Evolutionary conservation across 1,140 invertebrate genomes (phyloP), one percentile per base, ranked within the genome.

Genomic region (Caenorhabditis latens): DNA sequence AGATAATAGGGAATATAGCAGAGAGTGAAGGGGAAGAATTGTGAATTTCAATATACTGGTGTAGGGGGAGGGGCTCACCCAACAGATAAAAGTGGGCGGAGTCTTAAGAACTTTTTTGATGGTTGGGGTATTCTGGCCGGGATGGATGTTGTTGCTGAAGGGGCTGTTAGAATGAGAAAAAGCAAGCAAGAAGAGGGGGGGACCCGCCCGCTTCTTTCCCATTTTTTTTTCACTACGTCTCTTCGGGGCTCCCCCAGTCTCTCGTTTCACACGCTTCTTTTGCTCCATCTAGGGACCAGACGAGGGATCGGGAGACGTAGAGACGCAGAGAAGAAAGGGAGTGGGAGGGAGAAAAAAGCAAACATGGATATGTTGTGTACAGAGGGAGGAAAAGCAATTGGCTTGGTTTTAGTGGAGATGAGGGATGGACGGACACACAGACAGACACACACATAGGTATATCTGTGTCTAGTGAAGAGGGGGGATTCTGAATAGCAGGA

Each of bases 231-330:
- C 19, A 14, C 42, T 14, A 16, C 40, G 21, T 21, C 11, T 65
- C 61, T 40, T 16, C 61, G 24, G 9, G 61, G 61, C 21, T 19
- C 57, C 57, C n/a, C n/a, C 57, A 8, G 8, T n/a, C 57, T n/a
- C 57, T 58, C 61, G 14, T 63, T 63, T 63, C 61, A 63, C 61
- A 63, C 61, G 61, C 61, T 63, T 63, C 61, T 63, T 63, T 63
- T 63, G 11, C 61, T 21, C 55, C 19, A 58, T 58, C 55, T 63
- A 71, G 65, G 65, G 65, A 71, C 65, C 65, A 71, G 42, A 40
- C 16, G 11, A 9, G 9, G 16, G 24, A 40, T 21, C 9, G 24
- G 16, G 61, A 61, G 3, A 16, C 11, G 21, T 5, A 40, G 61
- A 65, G 61, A 65, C 13, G 32, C 21, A 65, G 61, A 65, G 32